phyloP scores from a whole-genome alignment of 2,113 vertebrate genomes.

The Neomonachus schauinslandi region DNA sequence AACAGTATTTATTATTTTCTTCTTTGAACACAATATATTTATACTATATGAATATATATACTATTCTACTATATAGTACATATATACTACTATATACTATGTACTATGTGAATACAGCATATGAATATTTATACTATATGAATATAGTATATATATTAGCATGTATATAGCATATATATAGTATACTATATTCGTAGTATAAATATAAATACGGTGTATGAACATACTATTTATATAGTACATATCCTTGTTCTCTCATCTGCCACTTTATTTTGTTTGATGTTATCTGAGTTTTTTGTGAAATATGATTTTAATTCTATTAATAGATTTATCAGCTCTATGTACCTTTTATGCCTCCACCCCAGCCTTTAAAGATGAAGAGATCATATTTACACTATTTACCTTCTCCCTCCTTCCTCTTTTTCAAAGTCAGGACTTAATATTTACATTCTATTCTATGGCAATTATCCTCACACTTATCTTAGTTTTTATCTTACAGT shows the following conservation, averaged over 20 bases:
- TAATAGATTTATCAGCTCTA: background rate
- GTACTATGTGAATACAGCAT: background rate
- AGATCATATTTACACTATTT: background rate
- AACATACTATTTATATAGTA: background rate
- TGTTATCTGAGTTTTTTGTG: background rate
- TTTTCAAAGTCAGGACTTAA: background rate
- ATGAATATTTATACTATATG: background rate
- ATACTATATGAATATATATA: background rate
- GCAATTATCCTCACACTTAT: background rate
- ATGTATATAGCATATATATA: background rate
- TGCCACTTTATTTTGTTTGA: background rate
- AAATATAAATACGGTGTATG: background rate
- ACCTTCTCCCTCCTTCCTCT: background rate
- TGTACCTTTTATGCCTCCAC: background rate
- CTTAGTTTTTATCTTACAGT: background rate
- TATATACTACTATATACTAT: background rate
- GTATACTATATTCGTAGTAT: too few relatives aligned
- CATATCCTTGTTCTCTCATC: background rate
- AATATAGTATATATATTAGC: background rate
- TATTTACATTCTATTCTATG: background rate
- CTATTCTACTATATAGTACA: background rate
- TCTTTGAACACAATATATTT: background rate
- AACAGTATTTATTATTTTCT: background rate
- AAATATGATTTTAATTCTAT: background rate
- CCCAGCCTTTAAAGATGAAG: background rate